These are phyloP conservation scores for Nysson spinosus DNA, from an alignment of 2,888 invertebrate species.

Conservation along the genomic window DNA sequence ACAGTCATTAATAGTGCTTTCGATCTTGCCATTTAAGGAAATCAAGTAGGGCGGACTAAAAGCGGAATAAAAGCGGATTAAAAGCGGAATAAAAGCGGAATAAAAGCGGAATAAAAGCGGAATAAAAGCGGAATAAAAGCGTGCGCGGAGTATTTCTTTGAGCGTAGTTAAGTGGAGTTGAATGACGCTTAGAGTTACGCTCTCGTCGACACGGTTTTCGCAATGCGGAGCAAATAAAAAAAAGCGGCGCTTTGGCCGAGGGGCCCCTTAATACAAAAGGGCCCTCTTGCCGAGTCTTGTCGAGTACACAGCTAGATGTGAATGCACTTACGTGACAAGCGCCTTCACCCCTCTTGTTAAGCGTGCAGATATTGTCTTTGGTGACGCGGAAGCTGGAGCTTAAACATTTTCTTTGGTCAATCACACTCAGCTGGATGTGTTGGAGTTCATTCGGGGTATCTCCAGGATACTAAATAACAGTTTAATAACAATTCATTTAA, in stretches of 20 bases:
- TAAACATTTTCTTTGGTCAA: constrained; percentile 77
- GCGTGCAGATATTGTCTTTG: constrained; percentile 80
- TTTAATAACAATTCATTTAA: neutral
- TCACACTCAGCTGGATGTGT: constrained; percentile 79
- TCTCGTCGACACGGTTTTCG: constrained; percentile 28
- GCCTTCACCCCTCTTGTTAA: constrained; percentile 81
- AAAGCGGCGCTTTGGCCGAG: constrained; percentile 27
- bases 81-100: too few species aligned
- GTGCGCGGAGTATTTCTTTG: constrained; percentile 10
- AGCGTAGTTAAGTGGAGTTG: constrained; percentile 21
- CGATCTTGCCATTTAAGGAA: too few species aligned
- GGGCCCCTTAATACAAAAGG: constrained; percentile 33
- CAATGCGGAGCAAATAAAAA: constrained; percentile 26
- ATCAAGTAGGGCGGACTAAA: too few species aligned
- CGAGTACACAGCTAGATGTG: constrained; percentile 28
- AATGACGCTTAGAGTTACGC: constrained; percentile 22
- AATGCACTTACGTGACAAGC: constrained; percentile 81
- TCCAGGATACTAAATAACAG: constrained; percentile 80
- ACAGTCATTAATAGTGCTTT: too few species aligned
- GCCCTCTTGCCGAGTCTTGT: constrained; percentile 32
- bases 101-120: too few species aligned
- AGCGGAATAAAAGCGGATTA: too few species aligned
- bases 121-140: neutral
- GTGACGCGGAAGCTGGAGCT: constrained; percentile 77
- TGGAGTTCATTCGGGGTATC: constrained; percentile 79